Base-by-base conservation (phyloP, 35 echinoderm and acorn worm species). In the Patiria miniata region DNA sequence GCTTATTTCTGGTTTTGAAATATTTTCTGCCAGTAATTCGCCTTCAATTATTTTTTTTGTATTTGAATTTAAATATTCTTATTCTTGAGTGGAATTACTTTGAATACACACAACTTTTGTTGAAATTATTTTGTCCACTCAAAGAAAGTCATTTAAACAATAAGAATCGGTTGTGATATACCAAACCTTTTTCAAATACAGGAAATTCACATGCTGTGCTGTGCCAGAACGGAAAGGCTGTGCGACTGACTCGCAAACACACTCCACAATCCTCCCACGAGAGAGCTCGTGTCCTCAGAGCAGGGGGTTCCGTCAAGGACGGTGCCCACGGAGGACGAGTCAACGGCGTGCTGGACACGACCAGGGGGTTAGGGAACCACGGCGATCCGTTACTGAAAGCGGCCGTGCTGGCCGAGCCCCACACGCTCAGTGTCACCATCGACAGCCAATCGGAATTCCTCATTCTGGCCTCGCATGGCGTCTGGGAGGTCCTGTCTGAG, bases 291-390 rank as follows among this genome's bases (percentile, higher is more conserved):
- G 81, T 95, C 0, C 29, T 85, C 22, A 94, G 89, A 65, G 83
- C 93, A 12, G 93, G 96, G 39, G 79, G 89, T 15, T 77, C 89
- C 83, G 81, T 99, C 47, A 82, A 89, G 40, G 86, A 76, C 5
- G 89, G 89, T 51, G 86, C 89, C 14, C 47, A 79, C 18, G 78
- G 81, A 39, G 89, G 89, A 23, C 91, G 93, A 58, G 87, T 94
- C 18, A 99, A 99, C 79, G 96, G 96, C 52, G 77, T 99, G 30
- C 83, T 99, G 33, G 96, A 99, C 40, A 91, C 96, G 36, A 94
- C 96, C 39, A 88, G 96, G 50, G 96, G 96, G 7, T 68, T 94
- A 33, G 96, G 92, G 51, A 99, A 99, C 84, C 93, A 99, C 86
- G 96, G 96, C 68, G 96, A 99, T 68, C 96, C 91, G 5, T 26